These are phyloP conservation scores for Ephydatia muelleri DNA, from an alignment of 37 sponge, comb jelly and placozoan genomes.

Conservation along the genomic window DNA sequence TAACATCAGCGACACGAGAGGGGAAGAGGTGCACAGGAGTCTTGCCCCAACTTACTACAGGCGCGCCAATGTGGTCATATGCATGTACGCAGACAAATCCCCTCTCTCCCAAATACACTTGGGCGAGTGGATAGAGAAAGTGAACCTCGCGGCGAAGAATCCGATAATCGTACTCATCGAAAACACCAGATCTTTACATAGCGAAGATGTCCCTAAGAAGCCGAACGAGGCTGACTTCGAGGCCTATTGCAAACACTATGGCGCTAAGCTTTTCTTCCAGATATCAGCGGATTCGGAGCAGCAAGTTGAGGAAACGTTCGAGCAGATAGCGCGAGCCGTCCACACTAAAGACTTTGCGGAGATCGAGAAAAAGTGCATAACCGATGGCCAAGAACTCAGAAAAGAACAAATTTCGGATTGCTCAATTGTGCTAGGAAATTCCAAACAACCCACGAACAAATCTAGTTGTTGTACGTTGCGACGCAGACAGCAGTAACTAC, in stretches of 20 bases:
- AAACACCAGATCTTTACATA: conserved; percentile 72
- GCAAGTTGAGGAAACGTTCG: conserved; percentile 70
- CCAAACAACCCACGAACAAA: no score
- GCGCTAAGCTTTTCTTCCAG: conserved; percentile 45
- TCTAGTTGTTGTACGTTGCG: no score
- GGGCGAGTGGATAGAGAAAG: conserved; percentile 81
- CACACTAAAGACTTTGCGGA: conserved; percentile 28
- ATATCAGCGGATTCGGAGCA: conserved; percentile 71
- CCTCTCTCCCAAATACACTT: conserved; percentile 80
- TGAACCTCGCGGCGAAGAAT: conserved; percentile 77
- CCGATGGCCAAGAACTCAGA: not conserved
- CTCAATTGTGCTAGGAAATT: no score
- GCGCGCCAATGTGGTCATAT: conserved; percentile 84
- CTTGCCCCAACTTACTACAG: conserved; percentile 89
- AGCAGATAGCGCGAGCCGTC: conserved; percentile 44
- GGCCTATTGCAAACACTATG: conserved; percentile 68
- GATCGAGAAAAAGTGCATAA: not conserved
- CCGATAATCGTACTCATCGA: conserved; percentile 78
- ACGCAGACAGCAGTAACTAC: no score
- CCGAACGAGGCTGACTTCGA: conserved; percentile 42
- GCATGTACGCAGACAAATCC: conserved; percentile 80
- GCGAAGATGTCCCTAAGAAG: conserved; percentile 45
- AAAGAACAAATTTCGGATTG: no score
- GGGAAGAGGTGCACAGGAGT: conserved; percentile 87
- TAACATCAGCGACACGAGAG: conserved; percentile 91